Evolutionary conservation across 2,797 vertebrate species (phyloP).

Genomic region (Mus minutoides): DNA sequence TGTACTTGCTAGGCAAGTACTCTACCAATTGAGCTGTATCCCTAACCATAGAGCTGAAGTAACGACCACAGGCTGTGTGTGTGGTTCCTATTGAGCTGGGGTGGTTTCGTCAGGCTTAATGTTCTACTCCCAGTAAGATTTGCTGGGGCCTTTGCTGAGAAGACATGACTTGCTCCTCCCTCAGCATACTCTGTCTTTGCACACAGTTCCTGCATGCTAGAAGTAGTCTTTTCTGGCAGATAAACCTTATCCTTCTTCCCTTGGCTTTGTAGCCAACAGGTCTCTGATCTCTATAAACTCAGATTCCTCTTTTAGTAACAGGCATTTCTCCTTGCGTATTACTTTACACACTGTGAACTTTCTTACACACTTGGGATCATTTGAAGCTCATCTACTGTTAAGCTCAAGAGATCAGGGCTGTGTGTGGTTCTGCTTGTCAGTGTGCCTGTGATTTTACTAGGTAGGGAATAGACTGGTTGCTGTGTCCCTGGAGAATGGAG

Average conservation of each 20-base stretch:
- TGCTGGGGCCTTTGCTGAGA: background rate
- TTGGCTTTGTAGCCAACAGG: background rate
- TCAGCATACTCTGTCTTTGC: background rate
- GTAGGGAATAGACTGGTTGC: background rate
- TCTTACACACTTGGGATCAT: background rate
- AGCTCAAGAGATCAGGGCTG: accelerated
- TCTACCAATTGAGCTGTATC: too few species aligned
- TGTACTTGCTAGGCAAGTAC: background rate
- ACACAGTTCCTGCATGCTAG: accelerated
- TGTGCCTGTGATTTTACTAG: too few species aligned
- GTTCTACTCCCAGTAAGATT: background rate
- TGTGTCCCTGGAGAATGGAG: background rate
- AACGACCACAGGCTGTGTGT: background rate
- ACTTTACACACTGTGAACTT: background rate
- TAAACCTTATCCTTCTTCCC: background rate
- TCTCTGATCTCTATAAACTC: background rate
- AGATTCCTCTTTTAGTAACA: background rate
- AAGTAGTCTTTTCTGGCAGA: background rate
- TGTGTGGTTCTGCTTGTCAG: background rate
- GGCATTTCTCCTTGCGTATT: background rate
- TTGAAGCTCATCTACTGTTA: background rate
- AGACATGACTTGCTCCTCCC: too few species aligned
- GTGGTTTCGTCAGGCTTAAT: accelerated
- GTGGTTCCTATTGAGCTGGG: background rate
- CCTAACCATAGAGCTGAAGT: background rate